These are phyloP conservation scores for Bos javanicus DNA, from an alignment of 2,113 vertebrate genomes.

Conservation along the genomic window DNA sequence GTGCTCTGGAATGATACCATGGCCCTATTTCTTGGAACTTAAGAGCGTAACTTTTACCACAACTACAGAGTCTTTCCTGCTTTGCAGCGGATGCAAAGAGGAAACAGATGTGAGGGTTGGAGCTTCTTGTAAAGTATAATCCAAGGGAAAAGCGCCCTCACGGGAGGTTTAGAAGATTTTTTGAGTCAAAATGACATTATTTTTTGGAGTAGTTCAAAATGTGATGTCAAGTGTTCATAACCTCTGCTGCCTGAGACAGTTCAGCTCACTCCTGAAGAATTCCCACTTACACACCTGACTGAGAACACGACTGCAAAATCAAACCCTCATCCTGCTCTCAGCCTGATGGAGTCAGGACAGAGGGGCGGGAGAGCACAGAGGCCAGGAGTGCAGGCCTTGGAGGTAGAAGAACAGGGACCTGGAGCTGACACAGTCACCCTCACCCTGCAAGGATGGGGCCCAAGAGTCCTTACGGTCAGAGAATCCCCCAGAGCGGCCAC, in stretches of 20 bases:
- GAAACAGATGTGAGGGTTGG: background rate
- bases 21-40: background rate
- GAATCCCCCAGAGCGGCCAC: constrained; percentile 95
- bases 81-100: background rate
- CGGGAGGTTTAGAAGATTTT: background rate
- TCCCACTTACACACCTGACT: background rate
- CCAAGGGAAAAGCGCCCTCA: background rate
- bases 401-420: background rate
- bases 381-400: background rate
- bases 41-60: background rate
- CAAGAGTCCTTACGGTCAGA: constrained; percentile 85
- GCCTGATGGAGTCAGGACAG: background rate
- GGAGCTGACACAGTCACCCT: background rate
- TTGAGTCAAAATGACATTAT: background rate
- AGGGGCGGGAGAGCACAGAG: background rate
- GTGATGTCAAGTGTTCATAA: background rate
- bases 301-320: background rate
- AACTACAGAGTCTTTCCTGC: background rate
- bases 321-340: background rate
- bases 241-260: background rate
- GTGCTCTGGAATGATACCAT: background rate
- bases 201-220: background rate
- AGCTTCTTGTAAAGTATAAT: background rate
- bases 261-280: background rate
- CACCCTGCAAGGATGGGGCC: background rate